phyloP scores from a whole-genome alignment of 2,113 vertebrate species.

The Cettia cetti region DNA sequence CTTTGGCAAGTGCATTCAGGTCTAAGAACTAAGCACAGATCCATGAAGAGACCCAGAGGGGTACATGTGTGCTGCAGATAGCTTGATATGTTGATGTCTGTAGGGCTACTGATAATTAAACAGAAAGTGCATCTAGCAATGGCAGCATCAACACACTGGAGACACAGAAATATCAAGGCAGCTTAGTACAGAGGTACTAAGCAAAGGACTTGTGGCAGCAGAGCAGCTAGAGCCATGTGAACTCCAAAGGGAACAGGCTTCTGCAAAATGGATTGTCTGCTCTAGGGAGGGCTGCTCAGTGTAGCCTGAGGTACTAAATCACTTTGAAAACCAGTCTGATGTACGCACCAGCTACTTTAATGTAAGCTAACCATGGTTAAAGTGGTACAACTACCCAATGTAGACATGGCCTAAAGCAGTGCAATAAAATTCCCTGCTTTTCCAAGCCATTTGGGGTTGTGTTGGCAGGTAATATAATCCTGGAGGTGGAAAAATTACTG shows the following conservation, averaged over 20 bases:
- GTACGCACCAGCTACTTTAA: not conserved
- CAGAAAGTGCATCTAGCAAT: not conserved
- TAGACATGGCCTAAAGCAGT: constrained; percentile 23
- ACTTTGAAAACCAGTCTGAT: not conserved
- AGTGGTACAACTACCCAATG: constrained; percentile 6
- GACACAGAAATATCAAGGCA: not conserved
- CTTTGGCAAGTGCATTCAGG: not conserved
- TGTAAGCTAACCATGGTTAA: not conserved
- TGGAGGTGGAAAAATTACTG: constrained; percentile 14
- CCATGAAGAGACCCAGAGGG: not conserved
- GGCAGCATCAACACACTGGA: not conserved
- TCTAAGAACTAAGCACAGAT: not conserved
- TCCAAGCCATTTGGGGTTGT: constrained; percentile 16
- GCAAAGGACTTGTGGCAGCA: not conserved
- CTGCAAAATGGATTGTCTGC: not conserved
- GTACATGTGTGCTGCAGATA: not conserved
- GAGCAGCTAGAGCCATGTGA: not conserved
- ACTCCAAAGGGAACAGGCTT: not conserved
- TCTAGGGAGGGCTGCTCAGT: not conserved
- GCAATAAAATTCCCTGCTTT: constrained; percentile 37
- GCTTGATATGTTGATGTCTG: not conserved
- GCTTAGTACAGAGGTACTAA: not conserved
- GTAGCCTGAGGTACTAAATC: constrained; percentile 12
- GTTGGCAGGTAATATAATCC: constrained; percentile 6
- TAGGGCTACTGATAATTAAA: not conserved